Conservation (phyloP, 2,888 invertebrate genomes). For the Agrochola litura region DNA sequence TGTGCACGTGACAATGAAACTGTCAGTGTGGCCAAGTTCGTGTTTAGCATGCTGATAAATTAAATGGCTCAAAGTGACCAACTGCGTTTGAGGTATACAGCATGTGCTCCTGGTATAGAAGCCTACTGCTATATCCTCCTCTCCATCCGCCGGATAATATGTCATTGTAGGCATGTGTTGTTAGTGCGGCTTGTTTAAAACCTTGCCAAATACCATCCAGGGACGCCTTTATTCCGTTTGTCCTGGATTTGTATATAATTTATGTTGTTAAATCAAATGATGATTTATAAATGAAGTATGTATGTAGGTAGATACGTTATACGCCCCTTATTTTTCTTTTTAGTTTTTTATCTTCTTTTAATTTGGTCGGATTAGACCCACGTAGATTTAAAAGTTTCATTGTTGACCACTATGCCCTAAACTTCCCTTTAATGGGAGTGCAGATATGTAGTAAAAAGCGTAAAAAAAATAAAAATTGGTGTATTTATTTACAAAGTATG, state of each 20-base stretch:
- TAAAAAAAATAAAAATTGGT: too few relatives aligned
- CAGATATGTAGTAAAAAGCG: neutral
- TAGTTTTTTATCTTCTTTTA: neutral
- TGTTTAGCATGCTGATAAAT: slow-evolving; percentile 35
- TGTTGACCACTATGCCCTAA: neutral
- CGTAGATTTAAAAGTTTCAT: neutral
- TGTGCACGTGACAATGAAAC: slow-evolving; percentile 30
- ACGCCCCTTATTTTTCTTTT: neutral
- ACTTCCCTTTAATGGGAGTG: neutral
- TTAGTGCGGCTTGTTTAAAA: slow-evolving; percentile 42
- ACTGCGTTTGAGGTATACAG: slow-evolving; percentile 41
- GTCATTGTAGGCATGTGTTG: slow-evolving; percentile 25
- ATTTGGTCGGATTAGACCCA: neutral
- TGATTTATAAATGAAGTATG: slow-evolving; percentile 11
- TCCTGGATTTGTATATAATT: slow-evolving; percentile 48
- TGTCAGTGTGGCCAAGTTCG: slow-evolving; percentile 44
- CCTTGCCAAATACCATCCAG: slow-evolving; percentile 37
- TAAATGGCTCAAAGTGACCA: slow-evolving; percentile 37
- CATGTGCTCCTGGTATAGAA: slow-evolving; percentile 32
- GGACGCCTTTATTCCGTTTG: slow-evolving; percentile 20
- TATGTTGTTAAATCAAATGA: slow-evolving; percentile 30
- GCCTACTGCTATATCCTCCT: slow-evolving; percentile 18
- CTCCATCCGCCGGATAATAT: slow-evolving; percentile 28
- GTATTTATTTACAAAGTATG: neutral
- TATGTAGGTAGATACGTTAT: slow-evolving; percentile 37